Evolutionary conservation across 2,888 invertebrate genomes (phyloP).

Genomic region (Eueremaeus valkanovi): DNA sequence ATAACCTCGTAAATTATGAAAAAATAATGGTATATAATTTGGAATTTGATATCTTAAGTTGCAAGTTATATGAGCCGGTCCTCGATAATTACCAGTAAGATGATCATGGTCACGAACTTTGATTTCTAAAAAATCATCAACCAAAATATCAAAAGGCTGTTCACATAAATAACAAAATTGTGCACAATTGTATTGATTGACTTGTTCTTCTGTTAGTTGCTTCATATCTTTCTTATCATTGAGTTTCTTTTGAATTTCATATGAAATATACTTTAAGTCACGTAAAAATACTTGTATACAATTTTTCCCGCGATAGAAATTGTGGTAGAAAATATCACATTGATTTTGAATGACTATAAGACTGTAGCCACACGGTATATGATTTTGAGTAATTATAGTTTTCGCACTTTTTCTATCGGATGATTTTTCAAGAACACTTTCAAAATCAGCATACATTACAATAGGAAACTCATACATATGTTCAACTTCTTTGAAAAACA

Average conservation of each 20-base stretch:
- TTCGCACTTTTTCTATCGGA: background rate
- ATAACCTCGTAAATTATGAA: slow-evolving; percentile 28
- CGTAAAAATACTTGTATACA: background rate
- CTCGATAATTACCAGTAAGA: background rate
- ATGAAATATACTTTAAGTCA: no score
- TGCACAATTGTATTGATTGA: background rate
- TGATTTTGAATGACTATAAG: background rate
- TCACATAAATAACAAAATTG: background rate
- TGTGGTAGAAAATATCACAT: background rate
- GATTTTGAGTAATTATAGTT: background rate
- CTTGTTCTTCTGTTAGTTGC: background rate
- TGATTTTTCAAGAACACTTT: background rate
- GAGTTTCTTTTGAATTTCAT: no score
- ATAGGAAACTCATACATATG: background rate
- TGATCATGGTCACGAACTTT: background rate
- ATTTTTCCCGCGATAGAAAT: background rate
- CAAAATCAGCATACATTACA: slow-evolving; percentile 3
- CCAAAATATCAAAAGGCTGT: background rate
- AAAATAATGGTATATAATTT: background rate
- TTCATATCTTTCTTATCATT: background rate
- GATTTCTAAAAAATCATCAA: no score
- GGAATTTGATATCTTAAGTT: background rate
- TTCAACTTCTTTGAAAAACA: background rate
- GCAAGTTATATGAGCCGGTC: background rate
- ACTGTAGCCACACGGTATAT: background rate